Base-by-base conservation (phyloP, 2,113 vertebrate genomes). In the Amia ocellicauda region DNA sequence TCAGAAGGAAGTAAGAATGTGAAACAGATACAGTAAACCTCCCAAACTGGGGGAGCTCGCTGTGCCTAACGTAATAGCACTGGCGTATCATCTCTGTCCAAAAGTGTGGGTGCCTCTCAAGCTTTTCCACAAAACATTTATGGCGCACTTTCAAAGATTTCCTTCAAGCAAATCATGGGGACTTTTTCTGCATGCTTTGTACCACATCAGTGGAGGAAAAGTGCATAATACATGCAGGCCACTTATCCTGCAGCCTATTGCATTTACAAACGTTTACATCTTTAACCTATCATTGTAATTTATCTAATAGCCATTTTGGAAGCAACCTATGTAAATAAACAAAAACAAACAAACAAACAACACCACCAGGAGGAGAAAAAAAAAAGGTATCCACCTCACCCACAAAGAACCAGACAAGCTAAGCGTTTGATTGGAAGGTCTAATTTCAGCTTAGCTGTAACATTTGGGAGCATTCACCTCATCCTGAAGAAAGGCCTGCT, bases 21-120 rank as follows among this genome's bases (percentile, higher is more conserved):
- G 87, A 88, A 88, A 86, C 66, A 0, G 76, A 88, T 85, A 75
- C 29, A 1, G 1, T 23, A 23, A 62, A 58, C 42, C 36, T 55
- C 61, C 66, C 65, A 70, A 62, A 36, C 31, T 36, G 31, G 31
- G 31, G 72, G 74, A 78, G 75, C 60, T 27, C 60, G 57, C 59
- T 69, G 81, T 26, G 84, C 89, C 81, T 69, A 79, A 72, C 50
- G 64, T 75, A 82, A 70, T 73, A 36, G 64, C 64, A 67, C 73
- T 53, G 74, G 67, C 57, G 79, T 92, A 50, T 90, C 85, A 90
- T 91, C 85, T 85, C 66, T 68, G 78, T 90, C 89, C 89, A 92
- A 88, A 80, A 0, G 63, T 73, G 81, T 73, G 88, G 87, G 84
- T 72, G 79, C 83, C 79, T 85, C 82, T 72, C 72, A 31, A 70